Conservation (phyloP, 2,888 invertebrate species). For the Sesia apiformis region DNA sequence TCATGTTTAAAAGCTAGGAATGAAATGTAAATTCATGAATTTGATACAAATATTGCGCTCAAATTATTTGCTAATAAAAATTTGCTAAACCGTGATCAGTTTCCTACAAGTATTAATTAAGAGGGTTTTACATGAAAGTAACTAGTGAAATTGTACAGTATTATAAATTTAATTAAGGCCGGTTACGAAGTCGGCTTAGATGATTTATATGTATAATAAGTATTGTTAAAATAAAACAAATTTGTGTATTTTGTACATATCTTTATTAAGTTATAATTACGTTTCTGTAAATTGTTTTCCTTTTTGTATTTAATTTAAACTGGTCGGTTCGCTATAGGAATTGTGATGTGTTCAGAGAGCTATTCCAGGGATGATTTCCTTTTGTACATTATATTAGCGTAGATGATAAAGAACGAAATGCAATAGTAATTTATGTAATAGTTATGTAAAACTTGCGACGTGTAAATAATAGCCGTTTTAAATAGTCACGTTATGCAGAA, state of each 20-base stretch:
- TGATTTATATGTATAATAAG: constrained; percentile 42
- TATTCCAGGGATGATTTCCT: constrained; percentile 36
- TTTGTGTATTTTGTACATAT: constrained; percentile 72
- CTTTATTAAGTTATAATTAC: constrained; percentile 57
- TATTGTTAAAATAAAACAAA: constrained; percentile 41
- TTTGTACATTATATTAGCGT: constrained; percentile 65
- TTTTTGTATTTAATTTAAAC: constrained; percentile 27
- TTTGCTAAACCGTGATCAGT: constrained; percentile 35
- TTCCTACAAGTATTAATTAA: constrained; percentile 61
- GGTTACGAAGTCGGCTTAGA: constrained; percentile 52
- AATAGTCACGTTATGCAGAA: constrained; percentile 28
- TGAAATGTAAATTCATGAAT: too few species aligned
- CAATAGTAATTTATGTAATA: constrained; percentile 74
- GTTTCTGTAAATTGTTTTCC: constrained; percentile 58
- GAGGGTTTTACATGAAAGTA: constrained; percentile 57
- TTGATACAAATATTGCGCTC: too few species aligned
- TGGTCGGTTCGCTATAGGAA: constrained; percentile 52
- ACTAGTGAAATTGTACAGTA: constrained; percentile 75
- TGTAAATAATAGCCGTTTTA: constrained; percentile 63
- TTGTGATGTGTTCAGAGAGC: constrained; percentile 65
- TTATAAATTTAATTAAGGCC: constrained; percentile 62
- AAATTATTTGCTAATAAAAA: too few species aligned
- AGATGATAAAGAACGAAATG: constrained; percentile 64
- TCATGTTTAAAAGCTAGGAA: too few species aligned
- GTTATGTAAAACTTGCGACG: constrained; percentile 46